Percentiles rank a stretch among this genome's conserved stretches.
Evolutionary conservation across 2,113 vertebrate genomes (phyloP).

Genomic region (Nicator chloris): DNA sequence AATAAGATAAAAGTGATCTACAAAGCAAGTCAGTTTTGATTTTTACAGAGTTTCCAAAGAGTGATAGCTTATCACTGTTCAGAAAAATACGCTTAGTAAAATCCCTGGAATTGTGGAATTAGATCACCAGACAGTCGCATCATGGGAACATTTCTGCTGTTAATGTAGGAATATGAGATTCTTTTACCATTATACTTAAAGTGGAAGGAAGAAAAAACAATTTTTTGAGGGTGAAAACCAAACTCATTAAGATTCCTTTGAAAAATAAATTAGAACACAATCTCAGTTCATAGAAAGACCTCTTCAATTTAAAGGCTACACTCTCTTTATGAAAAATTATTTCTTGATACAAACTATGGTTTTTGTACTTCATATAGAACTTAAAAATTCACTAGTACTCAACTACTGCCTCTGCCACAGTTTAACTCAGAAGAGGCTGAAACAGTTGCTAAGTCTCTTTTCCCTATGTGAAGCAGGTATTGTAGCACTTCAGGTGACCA

Average conservation of each 20-base stretch:
- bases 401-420: background rate
- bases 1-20: background rate
- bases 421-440: background rate
- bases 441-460: background rate
- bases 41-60: background rate
- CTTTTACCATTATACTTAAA: background rate
- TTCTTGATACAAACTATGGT: background rate
- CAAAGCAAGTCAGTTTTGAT: background rate
- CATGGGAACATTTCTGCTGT: background rate
- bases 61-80: background rate
- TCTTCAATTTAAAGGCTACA: background rate
- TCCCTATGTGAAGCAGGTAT: fast-evolving
- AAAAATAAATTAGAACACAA: background rate
- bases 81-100: background rate
- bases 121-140: background rate
- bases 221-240: fast-evolving
- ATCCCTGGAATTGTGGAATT: background rate
- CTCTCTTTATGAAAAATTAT: background rate
- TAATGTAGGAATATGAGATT: background rate
- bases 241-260: background rate
- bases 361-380: background rate
- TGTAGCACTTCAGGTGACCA: background rate
- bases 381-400: background rate
- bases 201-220: background rate
- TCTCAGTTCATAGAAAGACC: background rate